phyloP scores from a whole-genome alignment of 2,797 vertebrate genomes.

The Aphelocoma californica region DNA sequence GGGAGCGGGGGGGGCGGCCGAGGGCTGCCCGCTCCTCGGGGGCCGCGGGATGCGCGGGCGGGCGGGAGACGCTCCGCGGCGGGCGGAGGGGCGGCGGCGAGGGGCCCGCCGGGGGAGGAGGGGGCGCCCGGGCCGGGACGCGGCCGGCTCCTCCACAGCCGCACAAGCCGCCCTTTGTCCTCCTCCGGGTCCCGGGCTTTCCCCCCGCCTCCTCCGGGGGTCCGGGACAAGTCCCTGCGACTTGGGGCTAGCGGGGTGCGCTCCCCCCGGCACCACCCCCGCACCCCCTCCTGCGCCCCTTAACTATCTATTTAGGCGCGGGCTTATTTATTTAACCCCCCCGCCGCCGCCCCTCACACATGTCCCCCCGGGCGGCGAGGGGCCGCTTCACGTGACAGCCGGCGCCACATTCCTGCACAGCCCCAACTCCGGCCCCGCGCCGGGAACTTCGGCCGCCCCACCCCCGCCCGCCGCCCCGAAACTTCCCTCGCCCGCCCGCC shows the following conservation, averaged over 20 bases:
- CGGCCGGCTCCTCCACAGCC: slow-evolving; percentile 5
- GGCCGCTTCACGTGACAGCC: slow-evolving; percentile 81
- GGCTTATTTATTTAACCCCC: not conserved
- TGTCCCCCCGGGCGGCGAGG: not conserved
- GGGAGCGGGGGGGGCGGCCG: not conserved
- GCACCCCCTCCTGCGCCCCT: not conserved
- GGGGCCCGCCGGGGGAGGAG: not conserved
- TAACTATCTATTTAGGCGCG: not conserved
- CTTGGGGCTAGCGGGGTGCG: not conserved
- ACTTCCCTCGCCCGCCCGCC: slow-evolving; percentile 44
- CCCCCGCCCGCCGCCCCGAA: slow-evolving; percentile 30
- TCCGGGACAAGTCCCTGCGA: not conserved
- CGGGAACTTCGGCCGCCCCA: slow-evolving; percentile 63
- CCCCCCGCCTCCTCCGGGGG: slow-evolving; percentile 4
- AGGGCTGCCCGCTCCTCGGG: not conserved
- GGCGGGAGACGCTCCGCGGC: not conserved
- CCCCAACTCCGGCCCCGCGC: slow-evolving; percentile 77
- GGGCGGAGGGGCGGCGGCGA: not conserved
- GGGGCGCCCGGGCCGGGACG: slow-evolving; percentile 52
- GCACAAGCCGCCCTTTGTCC: slow-evolving; percentile 78
- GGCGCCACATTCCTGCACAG: slow-evolving; percentile 86
- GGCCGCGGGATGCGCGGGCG: not conserved
- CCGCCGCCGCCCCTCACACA: not conserved
- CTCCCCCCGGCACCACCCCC: not conserved
- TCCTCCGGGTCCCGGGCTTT: not conserved